Percentiles rank a stretch among this genome's conserved stretches.
phyloP scores from a whole-genome alignment of 1,140 invertebrate genomes.

The Gyrodactylus bullatarudis region DNA sequence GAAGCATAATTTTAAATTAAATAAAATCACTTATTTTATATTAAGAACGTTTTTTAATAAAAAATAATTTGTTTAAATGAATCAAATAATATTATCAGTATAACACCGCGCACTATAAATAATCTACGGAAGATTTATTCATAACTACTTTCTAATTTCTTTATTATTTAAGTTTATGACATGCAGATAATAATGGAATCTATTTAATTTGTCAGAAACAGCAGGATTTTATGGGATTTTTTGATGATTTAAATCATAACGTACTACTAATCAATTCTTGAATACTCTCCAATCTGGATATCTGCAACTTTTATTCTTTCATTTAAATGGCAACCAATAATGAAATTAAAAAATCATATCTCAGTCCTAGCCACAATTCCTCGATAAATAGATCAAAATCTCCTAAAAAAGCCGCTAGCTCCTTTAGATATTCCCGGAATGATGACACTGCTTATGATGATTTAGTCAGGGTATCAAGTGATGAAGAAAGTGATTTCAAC shows the following conservation, averaged over 20 bases:
- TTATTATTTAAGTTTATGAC: too few relatives aligned
- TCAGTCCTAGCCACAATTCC: neutral
- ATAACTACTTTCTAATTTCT: too few relatives aligned
- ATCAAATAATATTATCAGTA: neutral
- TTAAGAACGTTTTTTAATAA: too few relatives aligned
- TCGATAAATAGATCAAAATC: neutral
- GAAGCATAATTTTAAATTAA: too few relatives aligned
- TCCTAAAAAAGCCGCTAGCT: neutral
- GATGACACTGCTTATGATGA: neutral
- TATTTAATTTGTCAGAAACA: too few relatives aligned
- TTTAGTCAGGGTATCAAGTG: neutral
- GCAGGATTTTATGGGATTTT: too few relatives aligned
- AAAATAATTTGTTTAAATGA: neutral
- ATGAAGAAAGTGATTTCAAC: neutral
- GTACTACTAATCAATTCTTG: too few relatives aligned
- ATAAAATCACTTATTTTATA: too few relatives aligned
- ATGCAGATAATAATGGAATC: too few relatives aligned
- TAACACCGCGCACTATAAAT: neutral
- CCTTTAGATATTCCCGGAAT: neutral
- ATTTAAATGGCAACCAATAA: neutral
- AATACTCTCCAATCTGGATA: too few relatives aligned
- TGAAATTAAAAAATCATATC: neutral
- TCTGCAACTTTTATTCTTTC: too few relatives aligned
- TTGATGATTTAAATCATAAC: too few relatives aligned
- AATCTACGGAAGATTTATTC: neutral